Evolutionary conservation across 2,113 vertebrate species (phyloP).

Genomic region (Esox niger): DNA sequence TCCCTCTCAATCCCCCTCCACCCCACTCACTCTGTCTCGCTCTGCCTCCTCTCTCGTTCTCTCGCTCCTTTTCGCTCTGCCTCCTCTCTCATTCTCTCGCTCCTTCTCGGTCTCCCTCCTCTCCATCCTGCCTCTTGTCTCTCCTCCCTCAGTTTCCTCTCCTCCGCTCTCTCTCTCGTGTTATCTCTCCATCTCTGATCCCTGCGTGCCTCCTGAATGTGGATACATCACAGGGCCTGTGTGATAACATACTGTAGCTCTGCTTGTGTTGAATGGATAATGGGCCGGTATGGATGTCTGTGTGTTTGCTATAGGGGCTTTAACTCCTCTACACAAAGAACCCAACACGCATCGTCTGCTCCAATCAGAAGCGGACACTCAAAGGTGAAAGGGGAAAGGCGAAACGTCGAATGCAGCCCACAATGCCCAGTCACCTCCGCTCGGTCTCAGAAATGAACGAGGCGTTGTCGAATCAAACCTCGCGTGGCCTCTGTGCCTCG

Average conservation of each 20-base stretch:
- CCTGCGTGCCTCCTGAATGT: conserved; percentile 36
- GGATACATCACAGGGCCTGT: conserved; percentile 45
- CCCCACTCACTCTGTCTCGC: conserved; percentile 46
- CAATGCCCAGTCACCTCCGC: conserved; percentile 41
- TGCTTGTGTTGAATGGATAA: conserved; percentile 53
- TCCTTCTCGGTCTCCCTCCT: conserved; percentile 3
- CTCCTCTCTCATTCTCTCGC: conserved; percentile 28
- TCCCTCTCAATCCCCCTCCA: conserved; percentile 26
- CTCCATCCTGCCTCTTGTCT: conserved; percentile 25
- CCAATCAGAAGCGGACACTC: conserved; percentile 42
- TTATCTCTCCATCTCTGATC: conserved; percentile 23
- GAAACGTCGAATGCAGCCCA: conserved; percentile 54
- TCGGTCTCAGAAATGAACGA: conserved; percentile 27
- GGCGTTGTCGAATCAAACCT: not conserved
- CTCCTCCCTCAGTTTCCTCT: conserved; percentile 46
- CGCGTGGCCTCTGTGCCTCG: not conserved
- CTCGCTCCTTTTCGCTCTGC: conserved; percentile 28
- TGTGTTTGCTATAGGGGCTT: not conserved
- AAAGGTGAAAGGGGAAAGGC: conserved; percentile 59
- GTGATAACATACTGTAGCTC: conserved; percentile 46
- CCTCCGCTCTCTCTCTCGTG: conserved; percentile 34
- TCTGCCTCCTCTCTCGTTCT: conserved; percentile 40
- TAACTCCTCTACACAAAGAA: conserved; percentile 8
- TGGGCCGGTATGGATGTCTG: conserved; percentile 3
- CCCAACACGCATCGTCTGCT: conserved; percentile 19